Percentiles rank a stretch among this genome's conserved stretches.
phyloP scores from a whole-genome alignment of 2,113 vertebrate species.

The Nipponia nippon region DNA sequence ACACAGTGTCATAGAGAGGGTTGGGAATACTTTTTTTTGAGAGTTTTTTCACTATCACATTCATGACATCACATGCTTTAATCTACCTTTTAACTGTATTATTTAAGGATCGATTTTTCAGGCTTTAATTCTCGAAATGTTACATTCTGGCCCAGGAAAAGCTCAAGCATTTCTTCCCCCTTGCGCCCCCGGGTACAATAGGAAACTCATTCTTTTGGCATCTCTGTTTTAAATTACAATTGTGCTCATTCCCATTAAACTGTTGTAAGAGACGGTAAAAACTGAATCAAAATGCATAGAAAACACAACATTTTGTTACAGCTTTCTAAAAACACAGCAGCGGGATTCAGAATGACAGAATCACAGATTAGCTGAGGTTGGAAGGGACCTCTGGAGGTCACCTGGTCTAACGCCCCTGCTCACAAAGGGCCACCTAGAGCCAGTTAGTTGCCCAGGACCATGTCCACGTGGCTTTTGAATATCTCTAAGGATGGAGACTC shows the following conservation, averaged over 20 bases:
- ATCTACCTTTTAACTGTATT: background rate
- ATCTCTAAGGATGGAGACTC: background rate
- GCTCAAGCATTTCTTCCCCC: background rate
- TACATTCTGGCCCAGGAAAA: background rate
- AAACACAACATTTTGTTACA: background rate
- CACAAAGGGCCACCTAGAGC: background rate
- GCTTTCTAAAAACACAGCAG: background rate
- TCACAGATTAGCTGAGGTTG: background rate
- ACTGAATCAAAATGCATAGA: background rate
- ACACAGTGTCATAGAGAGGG: background rate
- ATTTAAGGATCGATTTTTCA: background rate
- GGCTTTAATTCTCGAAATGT: background rate
- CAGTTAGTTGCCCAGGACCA: background rate
- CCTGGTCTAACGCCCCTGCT: accelerated
- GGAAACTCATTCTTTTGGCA: background rate
- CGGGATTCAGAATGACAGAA: background rate
- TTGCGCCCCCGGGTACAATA: background rate
- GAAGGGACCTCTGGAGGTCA: background rate
- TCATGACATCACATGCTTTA: background rate
- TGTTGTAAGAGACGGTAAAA: background rate
- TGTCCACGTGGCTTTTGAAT: background rate
- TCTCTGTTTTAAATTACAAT: background rate
- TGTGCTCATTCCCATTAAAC: background rate
- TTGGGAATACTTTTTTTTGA: background rate
- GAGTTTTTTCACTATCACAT: background rate